These are phyloP conservation scores for Drosophila picticornis DNA, from an alignment of 2,888 invertebrate genomes.

Conservation along the genomic window DNA sequence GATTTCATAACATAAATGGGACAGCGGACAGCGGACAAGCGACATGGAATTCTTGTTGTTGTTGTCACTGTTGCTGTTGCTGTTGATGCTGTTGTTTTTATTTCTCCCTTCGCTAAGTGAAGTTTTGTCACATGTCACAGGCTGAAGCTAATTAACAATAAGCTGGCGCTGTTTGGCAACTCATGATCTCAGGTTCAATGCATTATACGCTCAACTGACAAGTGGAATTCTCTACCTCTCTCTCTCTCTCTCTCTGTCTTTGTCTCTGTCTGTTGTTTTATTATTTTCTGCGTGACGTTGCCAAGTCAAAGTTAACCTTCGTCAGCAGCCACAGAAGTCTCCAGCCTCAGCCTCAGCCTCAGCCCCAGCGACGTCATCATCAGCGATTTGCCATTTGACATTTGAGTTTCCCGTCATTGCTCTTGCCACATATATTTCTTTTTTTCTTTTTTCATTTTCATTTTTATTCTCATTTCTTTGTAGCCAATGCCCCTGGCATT, in stretches of 20 bases:
- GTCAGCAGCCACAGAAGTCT: constrained; percentile 42
- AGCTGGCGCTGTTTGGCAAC: constrained; percentile 50
- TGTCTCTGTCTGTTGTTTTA: constrained; percentile 18
- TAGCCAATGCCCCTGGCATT: constrained; percentile 33
- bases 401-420: constrained; percentile 67
- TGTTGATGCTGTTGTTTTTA: background rate
- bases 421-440: constrained; percentile 16
- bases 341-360: constrained; percentile 8
- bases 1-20: constrained; percentile 7
- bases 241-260: background rate
- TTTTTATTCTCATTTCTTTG: constrained; percentile 37
- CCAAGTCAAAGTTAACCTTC: constrained; percentile 72
- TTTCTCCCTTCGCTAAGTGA: constrained; percentile 14
- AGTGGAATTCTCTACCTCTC: constrained; percentile 65
- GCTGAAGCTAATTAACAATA: constrained; percentile 40
- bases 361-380: constrained; percentile 63
- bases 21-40: background rate
- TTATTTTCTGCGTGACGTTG: constrained; percentile 69
- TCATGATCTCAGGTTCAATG: constrained; percentile 72
- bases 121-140: constrained; percentile 40
- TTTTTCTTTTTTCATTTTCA: constrained; percentile 13
- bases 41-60: constrained; percentile 15
- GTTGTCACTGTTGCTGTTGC: background rate
- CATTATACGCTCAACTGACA: constrained; percentile 67
- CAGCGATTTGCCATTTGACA: constrained; percentile 72